Percentiles rank a stretch among this genome's conserved stretches.
Conservation (phyloP, 2,888 invertebrate genomes). For the Spisula subtruncata region DNA sequence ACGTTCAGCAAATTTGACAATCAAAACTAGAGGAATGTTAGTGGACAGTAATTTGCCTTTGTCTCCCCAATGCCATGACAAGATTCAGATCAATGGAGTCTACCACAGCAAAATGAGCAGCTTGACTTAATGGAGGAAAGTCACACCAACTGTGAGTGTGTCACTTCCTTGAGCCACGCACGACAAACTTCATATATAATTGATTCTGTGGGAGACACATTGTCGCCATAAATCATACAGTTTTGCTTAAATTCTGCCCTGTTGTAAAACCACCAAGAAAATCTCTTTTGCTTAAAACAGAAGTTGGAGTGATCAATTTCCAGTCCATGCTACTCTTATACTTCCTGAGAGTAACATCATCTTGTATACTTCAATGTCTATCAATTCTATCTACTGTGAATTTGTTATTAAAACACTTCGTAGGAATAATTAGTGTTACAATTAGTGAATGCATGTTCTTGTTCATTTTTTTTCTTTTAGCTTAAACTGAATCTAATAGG, state of each 20-base stretch:
- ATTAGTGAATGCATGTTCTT: background rate
- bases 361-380: no score
- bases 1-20: conserved; percentile 19
- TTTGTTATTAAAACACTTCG: background rate
- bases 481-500: background rate
- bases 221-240: background rate
- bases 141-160: background rate
- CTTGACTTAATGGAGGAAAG: background rate
- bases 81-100: background rate
- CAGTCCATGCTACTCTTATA: no score
- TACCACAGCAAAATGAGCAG: background rate
- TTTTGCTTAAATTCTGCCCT: background rate
- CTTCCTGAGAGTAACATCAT: no score
- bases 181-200: conserved; percentile 8
- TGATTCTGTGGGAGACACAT: background rate
- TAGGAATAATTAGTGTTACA: background rate
- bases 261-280: background rate
- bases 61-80: background rate
- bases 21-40: background rate
- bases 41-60: conserved; percentile 24
- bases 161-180: background rate
- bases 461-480: background rate
- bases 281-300: conserved; percentile 6
- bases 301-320: background rate
- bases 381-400: no score